Conservation (phyloP, 2,113 vertebrate species). For the Tychaedon coryphoeus region DNA sequence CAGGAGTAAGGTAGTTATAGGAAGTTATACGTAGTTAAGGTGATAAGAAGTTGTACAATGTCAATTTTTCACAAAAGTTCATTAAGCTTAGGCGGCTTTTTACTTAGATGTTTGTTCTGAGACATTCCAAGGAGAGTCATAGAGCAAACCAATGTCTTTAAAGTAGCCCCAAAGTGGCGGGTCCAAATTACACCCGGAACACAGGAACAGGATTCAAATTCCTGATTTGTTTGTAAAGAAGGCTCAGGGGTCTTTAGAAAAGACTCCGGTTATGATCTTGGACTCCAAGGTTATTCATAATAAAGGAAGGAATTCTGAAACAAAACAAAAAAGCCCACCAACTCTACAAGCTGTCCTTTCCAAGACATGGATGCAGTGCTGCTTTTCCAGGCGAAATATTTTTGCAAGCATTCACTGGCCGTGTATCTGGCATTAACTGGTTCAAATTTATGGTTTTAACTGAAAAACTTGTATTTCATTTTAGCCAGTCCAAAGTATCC, state of each 20-base stretch:
- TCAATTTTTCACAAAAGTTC: not conserved
- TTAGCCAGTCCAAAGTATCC: not conserved
- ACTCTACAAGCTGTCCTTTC: not conserved
- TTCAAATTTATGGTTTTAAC: not conserved
- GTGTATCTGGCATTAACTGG: not conserved
- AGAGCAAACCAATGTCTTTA: not conserved
- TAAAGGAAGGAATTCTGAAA: not conserved
- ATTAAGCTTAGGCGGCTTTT: not conserved
- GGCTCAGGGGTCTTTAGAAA: not conserved
- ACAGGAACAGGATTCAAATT: not conserved
- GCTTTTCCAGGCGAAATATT: not conserved
- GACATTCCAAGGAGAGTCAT: not conserved
- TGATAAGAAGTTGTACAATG: not conserved
- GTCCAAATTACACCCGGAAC: not conserved
- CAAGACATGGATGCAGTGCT: not conserved
- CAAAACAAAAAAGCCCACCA: not conserved
- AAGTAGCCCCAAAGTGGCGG: not conserved
- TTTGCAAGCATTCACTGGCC: conserved; percentile 24
- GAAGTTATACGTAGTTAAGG: not conserved
- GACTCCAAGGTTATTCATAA: not conserved
- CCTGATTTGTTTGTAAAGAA: not conserved
- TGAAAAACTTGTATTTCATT: not conserved
- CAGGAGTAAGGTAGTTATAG: no score
- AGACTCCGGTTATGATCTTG: not conserved
- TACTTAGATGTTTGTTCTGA: not conserved